phyloP scores from a whole-genome alignment of 2,113 vertebrate genomes.

The Bostrychus sinensis region DNA sequence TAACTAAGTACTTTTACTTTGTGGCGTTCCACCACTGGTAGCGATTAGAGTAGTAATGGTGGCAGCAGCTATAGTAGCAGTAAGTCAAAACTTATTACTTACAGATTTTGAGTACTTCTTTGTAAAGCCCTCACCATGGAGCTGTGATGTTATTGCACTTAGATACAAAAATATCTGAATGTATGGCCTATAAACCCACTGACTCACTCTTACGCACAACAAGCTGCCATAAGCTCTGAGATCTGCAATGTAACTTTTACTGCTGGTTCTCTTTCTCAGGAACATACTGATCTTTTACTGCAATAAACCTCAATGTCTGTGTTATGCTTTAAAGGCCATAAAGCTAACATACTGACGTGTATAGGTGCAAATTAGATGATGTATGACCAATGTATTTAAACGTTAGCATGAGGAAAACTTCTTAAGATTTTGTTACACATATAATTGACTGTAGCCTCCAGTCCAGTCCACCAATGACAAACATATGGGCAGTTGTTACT shows the following conservation, averaged over 20 bases:
- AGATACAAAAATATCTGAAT: conserved; percentile 56
- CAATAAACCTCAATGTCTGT: background rate
- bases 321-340: background rate
- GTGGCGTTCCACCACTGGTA: no score
- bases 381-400: background rate
- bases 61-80: no score
- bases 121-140: conserved; percentile 7
- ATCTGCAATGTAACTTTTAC: conserved; percentile 6
- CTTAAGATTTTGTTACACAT: background rate
- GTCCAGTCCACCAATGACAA: background rate
- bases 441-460: background rate
- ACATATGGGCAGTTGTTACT: background rate
- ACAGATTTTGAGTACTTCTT: no score
- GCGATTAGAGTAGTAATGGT: no score
- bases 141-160: conserved; percentile 40
- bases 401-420: background rate
- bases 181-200: conserved; percentile 44
- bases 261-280: conserved; percentile 16
- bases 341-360: background rate
- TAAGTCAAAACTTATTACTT: no score
- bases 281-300: background rate
- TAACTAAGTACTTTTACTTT: no score
- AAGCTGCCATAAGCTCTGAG: background rate
- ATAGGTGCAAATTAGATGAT: background rate
- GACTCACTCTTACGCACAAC: conserved; percentile 24